These are phyloP conservation scores for Orthosia incerta DNA, from an alignment of 2,888 invertebrate species.

Conservation along the genomic window DNA sequence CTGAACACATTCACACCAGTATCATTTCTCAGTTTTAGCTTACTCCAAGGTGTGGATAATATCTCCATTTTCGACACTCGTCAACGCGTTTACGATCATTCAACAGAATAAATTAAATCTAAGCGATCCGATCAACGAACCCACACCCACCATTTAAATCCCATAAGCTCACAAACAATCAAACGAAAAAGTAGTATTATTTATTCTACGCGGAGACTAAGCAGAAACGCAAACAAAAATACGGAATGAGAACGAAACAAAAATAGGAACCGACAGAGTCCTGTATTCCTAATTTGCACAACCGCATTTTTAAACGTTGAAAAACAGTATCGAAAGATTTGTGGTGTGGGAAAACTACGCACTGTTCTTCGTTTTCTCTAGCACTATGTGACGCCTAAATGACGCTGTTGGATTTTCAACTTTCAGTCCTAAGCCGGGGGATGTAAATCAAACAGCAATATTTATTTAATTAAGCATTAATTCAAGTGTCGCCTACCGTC, in stretches of 20 bases:
- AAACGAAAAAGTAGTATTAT: constrained; percentile 30
- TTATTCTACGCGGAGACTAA: constrained; percentile 50
- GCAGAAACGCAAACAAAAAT: constrained; percentile 52
- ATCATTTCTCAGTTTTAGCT: background rate
- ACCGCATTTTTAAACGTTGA: background rate
- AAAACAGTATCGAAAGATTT: constrained; percentile 15
- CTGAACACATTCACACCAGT: background rate
- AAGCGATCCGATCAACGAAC: constrained; percentile 44
- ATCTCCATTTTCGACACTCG: background rate
- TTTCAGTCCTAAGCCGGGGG: background rate
- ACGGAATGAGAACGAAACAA: constrained; percentile 42
- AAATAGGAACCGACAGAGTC: constrained; percentile 37
- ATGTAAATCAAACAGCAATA: background rate
- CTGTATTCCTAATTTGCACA: constrained; percentile 32
- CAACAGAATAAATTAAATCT: constrained; percentile 33
- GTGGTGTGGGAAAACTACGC: background rate
- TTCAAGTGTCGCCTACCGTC: background rate
- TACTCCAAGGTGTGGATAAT: background rate
- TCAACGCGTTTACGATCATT: constrained; percentile 17
- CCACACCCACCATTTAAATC: constrained; percentile 30
- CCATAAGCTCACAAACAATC: constrained; percentile 34
- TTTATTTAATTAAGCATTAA: no score
- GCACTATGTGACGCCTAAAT: background rate
- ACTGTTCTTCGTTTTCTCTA: background rate
- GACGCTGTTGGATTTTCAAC: background rate